phyloP scores from a whole-genome alignment of 2,888 invertebrate genomes.

The Chloromyia formosa region DNA sequence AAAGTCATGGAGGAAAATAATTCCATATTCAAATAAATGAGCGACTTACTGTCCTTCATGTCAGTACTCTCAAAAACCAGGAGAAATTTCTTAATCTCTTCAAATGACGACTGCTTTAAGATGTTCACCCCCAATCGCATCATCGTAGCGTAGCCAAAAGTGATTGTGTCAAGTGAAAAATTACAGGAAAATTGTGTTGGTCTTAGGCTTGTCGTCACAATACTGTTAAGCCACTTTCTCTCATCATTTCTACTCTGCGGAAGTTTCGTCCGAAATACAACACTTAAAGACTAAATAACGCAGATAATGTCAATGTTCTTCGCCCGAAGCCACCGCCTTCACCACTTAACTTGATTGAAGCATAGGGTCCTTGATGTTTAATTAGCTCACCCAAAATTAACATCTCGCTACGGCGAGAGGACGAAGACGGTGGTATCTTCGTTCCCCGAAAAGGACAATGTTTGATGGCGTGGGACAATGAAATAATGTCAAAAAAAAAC shows the following conservation, averaged over 20 bases:
- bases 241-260: conserved; percentile 21
- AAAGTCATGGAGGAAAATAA: too few relatives aligned
- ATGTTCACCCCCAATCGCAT: not conserved
- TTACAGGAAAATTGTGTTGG: conserved; percentile 23
- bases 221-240: conserved; percentile 26
- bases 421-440: not conserved
- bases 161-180: conserved; percentile 42
- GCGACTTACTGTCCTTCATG: not conserved
- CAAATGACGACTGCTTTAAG: conserved; percentile 16
- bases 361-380: conserved; percentile 34
- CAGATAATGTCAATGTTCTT: not conserved
- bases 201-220: conserved; percentile 33
- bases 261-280: conserved; percentile 8
- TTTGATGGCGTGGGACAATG: not conserved
- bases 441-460: not conserved
- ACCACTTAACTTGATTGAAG: conserved; percentile 39
- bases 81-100: conserved; percentile 1
- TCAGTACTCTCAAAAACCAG: not conserved
- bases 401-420: conserved; percentile 23
- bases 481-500: not conserved
- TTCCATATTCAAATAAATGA: not conserved
- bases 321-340: conserved; percentile 7
- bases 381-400: conserved; percentile 39
- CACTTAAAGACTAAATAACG: conserved; percentile 4
- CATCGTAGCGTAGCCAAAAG: not conserved